A percentile compares a stretch with the other conserved stretches of the same genome.
phyloP scores from a whole-genome alignment of 1,140 invertebrate species.

The Notospermus geniculatus region DNA sequence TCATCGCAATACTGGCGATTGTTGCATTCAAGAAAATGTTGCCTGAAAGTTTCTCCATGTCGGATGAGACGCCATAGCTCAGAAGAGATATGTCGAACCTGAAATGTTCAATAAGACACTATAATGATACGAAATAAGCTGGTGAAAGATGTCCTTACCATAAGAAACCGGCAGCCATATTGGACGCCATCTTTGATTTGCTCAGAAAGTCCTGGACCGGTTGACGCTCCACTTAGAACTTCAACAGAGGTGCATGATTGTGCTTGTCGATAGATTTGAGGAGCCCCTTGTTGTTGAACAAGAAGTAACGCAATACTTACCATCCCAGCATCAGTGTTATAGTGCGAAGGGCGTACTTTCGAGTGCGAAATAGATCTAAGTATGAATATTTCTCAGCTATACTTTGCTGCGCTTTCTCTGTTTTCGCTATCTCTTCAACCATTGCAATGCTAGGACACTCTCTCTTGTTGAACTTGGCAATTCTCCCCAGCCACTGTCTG shows the following conservation, averaged over 20 bases:
- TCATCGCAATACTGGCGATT: neutral
- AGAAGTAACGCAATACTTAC: neutral
- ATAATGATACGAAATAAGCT: too few species aligned
- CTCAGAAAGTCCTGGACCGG: too few species aligned
- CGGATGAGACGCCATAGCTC: neutral
- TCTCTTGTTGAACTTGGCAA: too few species aligned
- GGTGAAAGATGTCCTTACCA: too few species aligned
- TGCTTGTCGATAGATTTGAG: too few species aligned
- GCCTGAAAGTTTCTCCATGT: neutral
- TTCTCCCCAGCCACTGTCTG: too few species aligned
- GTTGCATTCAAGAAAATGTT: slow-evolving; percentile 1
- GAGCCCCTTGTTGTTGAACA: too few species aligned
- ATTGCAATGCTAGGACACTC: too few species aligned
- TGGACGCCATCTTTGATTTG: neutral
- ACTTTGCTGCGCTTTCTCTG: neutral
- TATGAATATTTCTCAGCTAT: neutral
- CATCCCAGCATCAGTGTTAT: neutral
- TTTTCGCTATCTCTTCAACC: too few species aligned
- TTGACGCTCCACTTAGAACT: neutral
- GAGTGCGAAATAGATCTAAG: slow-evolving; percentile 1
- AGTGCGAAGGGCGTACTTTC: neutral
- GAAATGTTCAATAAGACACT: too few species aligned
- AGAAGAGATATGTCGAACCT: neutral
- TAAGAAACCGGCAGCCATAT: too few species aligned
- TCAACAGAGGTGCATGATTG: too few species aligned